Evolutionary conservation across 2,888 invertebrate genomes (phyloP).

Genomic region (Laothoe populi): DNA sequence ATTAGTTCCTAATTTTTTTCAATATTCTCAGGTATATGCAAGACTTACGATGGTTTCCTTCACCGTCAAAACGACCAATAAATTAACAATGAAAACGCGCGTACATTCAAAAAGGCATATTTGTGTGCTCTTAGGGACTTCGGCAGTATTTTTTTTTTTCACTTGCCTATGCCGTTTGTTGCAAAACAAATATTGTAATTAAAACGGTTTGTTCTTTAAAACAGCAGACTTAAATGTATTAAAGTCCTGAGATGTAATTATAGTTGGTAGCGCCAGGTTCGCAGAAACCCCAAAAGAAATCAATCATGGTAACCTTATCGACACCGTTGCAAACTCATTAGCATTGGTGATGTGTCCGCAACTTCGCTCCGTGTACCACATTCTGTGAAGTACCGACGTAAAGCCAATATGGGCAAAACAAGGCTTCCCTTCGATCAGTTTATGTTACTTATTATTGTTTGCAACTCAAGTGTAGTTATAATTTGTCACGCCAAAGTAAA

Average conservation of each 20-base stretch:
- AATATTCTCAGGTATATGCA: no score
- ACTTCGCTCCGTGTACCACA: conserved; percentile 44
- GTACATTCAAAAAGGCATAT: no score
- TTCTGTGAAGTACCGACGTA: conserved; percentile 30
- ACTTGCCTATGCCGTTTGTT: no score
- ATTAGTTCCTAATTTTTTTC: no score
- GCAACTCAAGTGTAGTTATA: conserved; percentile 36
- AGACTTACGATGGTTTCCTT: no score
- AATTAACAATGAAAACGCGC: no score
- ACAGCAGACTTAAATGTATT: background rate
- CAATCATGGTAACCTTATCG: conserved; percentile 48
- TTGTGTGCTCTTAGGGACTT: no score
- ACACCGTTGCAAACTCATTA: conserved; percentile 55
- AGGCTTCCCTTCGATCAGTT: conserved; percentile 59
- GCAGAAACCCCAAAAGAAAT: conserved; percentile 37
- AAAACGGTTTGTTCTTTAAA: background rate
- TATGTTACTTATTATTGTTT: conserved; percentile 62
- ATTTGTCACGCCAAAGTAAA: background rate
- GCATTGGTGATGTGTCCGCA: conserved; percentile 49
- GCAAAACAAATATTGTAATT: background rate
- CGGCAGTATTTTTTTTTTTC: no score
- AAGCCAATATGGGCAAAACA: conserved; percentile 65
- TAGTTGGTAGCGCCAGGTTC: conserved; percentile 8
- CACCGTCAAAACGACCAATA: no score
- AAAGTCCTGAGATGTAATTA: background rate